Percentiles rank a stretch among this genome's conserved stretches.
These are phyloP conservation scores for Ectropis crepuscularia DNA, from an alignment of 2,888 invertebrate genomes.

Conservation along the genomic window DNA sequence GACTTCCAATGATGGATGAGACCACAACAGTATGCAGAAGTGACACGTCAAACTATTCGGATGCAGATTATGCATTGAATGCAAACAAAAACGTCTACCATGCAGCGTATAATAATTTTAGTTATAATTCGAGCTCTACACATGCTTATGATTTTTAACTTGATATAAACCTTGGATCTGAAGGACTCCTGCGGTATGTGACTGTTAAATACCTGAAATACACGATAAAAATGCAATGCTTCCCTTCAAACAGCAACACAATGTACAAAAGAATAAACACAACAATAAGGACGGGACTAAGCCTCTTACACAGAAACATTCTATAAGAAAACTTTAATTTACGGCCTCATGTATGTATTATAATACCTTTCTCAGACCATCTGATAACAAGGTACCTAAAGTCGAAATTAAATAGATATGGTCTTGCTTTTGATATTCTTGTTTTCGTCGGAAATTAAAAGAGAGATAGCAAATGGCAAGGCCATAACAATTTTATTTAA, in stretches of 20 bases:
- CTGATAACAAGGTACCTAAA: too few relatives aligned
- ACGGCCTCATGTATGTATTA: too few relatives aligned
- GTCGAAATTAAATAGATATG: too few relatives aligned
- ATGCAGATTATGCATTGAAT: constrained; percentile 34
- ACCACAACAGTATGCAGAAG: constrained; percentile 14
- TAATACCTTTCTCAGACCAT: too few relatives aligned
- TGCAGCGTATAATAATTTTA: constrained; percentile 61
- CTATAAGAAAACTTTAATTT: not conserved
- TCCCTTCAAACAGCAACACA: constrained; percentile 55
- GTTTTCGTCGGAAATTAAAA: too few relatives aligned
- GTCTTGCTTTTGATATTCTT: too few relatives aligned
- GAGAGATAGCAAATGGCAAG: too few relatives aligned
- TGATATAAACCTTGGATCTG: constrained; percentile 94
- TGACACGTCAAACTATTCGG: constrained; percentile 4
- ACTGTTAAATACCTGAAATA: constrained; percentile 97
- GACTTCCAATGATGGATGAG: constrained; percentile 7
- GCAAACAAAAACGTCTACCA: constrained; percentile 54
- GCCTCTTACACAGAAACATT: not conserved
- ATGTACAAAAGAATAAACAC: constrained; percentile 25
- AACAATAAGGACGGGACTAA: constrained; percentile 37
- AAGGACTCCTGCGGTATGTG: constrained; percentile 97
- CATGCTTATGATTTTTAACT: constrained; percentile 81
- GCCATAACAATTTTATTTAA: too few relatives aligned
- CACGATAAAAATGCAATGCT: constrained; percentile 79
- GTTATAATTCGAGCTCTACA: constrained; percentile 68